Conservation (phyloP, 2,888 invertebrate species). For the Synanthedon andrenaeformis region DNA sequence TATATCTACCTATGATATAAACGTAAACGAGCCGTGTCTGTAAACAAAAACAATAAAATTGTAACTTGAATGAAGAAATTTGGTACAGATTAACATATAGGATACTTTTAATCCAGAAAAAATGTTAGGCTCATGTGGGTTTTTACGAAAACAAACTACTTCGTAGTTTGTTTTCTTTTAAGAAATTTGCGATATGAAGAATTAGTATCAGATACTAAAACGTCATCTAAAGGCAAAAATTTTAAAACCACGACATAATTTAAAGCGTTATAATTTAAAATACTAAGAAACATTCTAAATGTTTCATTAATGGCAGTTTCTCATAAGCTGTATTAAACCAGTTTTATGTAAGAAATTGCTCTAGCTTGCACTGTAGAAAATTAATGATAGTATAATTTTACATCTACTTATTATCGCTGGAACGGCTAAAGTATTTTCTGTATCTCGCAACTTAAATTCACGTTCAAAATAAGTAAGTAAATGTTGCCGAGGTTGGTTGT, state of each 20-base stretch:
- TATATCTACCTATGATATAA: no score
- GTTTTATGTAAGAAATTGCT: constrained; percentile 44
- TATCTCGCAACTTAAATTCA: constrained; percentile 18
- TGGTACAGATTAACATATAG: no score
- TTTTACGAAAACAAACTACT: no score
- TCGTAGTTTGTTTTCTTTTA: no score
- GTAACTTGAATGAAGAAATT: no score
- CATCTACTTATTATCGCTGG: background rate
- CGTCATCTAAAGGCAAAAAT: background rate
- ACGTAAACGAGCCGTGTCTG: no score
- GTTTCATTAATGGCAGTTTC: constrained; percentile 20
- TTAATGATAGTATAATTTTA: constrained; percentile 29
- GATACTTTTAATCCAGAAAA: no score
- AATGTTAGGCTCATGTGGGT: no score
- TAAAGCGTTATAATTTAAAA: constrained; percentile 10
- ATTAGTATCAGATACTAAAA: no score
- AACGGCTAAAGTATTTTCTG: constrained; percentile 6
- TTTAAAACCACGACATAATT: background rate
- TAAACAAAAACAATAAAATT: no score
- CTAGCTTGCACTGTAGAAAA: constrained; percentile 26
- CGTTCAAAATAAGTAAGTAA: constrained; percentile 26
- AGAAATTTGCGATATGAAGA: no score
- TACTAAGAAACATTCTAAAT: constrained; percentile 16
- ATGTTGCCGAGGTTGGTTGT: constrained; percentile 19
- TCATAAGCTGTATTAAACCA: constrained; percentile 28